phyloP scores from a whole-genome alignment of 2,113 vertebrate genomes.

The Pterocles gutturalis region DNA sequence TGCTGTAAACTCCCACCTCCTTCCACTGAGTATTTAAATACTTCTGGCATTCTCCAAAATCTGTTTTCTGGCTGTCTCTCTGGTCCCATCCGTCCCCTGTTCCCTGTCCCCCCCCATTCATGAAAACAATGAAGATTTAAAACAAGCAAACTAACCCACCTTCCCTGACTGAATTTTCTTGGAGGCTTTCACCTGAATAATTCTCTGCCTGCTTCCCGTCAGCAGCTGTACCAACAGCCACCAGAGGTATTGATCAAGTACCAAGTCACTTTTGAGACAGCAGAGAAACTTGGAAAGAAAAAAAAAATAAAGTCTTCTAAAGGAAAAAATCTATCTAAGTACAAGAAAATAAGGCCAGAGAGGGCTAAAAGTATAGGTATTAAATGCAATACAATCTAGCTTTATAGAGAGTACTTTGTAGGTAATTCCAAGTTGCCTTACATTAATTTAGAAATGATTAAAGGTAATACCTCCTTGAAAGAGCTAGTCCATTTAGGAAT shows the following conservation, averaged over 20 bases:
- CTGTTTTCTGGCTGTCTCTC: background rate
- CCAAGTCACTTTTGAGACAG: slow-evolving; percentile 33
- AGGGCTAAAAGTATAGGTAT: background rate
- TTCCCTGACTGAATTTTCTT: slow-evolving; percentile 6
- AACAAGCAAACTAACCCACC: background rate
- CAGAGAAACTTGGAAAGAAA: background rate
- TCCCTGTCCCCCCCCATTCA: background rate
- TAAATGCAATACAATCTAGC: background rate
- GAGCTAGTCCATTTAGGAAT: background rate
- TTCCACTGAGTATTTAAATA: background rate
- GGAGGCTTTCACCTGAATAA: background rate
- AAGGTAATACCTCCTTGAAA: background rate
- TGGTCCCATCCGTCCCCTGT: no score
- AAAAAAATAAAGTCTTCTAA: background rate
- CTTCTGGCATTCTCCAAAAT: background rate
- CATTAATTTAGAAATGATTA: background rate
- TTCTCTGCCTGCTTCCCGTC: slow-evolving; percentile 1
- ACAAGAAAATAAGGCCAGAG: slow-evolving; percentile 20
- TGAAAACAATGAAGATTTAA: background rate
- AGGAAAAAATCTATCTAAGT: slow-evolving; percentile 46
- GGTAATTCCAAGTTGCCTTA: background rate
- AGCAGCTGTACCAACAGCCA: slow-evolving; percentile 14
- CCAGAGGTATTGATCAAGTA: slow-evolving; percentile 42
- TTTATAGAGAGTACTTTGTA: background rate
- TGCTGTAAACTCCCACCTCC: background rate